Conservation (phyloP, 2,797 vertebrate genomes). For the Nothura maculosa region DNA sequence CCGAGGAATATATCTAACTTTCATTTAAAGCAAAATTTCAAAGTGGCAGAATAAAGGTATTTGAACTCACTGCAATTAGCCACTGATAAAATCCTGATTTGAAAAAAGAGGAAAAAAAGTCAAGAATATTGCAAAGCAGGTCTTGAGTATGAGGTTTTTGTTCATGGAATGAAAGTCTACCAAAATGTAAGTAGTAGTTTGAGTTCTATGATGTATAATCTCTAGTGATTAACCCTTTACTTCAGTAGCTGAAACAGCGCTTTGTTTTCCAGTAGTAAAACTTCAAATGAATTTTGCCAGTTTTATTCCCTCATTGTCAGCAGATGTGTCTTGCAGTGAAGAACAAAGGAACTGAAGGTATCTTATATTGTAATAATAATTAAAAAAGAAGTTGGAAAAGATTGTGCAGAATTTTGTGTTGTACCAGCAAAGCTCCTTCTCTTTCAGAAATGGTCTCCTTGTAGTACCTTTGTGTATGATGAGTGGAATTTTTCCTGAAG, state of each 20-base stretch:
- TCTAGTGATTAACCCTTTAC: neutral
- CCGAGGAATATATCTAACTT: neutral
- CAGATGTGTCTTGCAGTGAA: neutral
- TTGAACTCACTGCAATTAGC: neutral
- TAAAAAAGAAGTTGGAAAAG: too few species aligned
- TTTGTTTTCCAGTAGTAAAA: neutral
- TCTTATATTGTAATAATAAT: neutral
- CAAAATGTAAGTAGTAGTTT: neutral
- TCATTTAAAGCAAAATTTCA: neutral
- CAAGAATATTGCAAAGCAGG: neutral
- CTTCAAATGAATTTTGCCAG: neutral
- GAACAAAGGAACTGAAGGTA: neutral
- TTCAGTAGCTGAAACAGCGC: neutral
- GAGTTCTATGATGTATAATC: neutral
- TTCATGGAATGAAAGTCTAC: neutral
- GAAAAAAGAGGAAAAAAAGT: neutral
- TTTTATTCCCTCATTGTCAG: neutral
- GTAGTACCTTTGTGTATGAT: rapidly evolving
- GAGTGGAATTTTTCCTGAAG: neutral
- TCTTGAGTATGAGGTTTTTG: neutral
- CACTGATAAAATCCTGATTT: neutral
- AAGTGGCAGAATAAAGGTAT: neutral
- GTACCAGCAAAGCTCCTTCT: neutral
- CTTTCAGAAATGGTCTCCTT: neutral
- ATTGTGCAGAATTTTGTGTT: neutral